Base-by-base conservation (phyloP, 2,888 invertebrate genomes). In the Lissocephala sabroskyi region DNA sequence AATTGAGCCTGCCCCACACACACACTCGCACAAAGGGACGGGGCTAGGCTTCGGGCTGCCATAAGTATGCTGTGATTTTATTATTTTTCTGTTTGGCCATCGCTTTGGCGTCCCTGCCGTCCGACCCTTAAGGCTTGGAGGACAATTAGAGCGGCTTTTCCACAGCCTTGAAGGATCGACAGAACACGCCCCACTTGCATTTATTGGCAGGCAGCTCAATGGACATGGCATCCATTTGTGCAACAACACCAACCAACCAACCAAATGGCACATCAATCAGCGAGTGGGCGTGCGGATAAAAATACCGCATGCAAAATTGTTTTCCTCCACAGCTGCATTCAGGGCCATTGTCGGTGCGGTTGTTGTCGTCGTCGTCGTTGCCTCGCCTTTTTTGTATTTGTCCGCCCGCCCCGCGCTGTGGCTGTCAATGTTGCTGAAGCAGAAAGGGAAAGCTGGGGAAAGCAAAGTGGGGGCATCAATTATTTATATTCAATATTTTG, bases 401-500 rank as follows among this genome's bases (percentile, higher is more conserved):
- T 3, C 23, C 23, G 7, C 23, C 23, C 7, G 23, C 23, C 3
- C 23, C n/a, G n/a, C n/a, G n/a, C n/a, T n/a, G n/a, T n/a, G n/a
- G n/a, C n/a, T n/a, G n/a, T n/a, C n/a, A n/a, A n/a, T n/a, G n/a
- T n/a, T n/a, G n/a, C n/a, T n/a, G n/a, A n/a, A 13, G 30, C n/a
- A 32, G 11, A 32, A n/a, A n/a, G n/a, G n/a, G n/a, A 13, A 32
- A 32, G 13, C 2, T 13, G 3, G 13, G 5, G 16, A 35, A 35
- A 14, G 43, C 45, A 55, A 46, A 59, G 39, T 49, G 49, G n/a
- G n/a, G 54, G 33, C 59, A 59, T 71, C 67, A 70, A 62, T 77
- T 77, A 74, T 71, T 77, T 64, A 66, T 59, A 70, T 66, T 66
- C 62, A 70, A 66, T 70, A 70, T 77, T 66, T 52, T 61, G 62